phyloP scores from a whole-genome alignment of 1,140 invertebrate genomes.

The Dreissena rostriformis region DNA sequence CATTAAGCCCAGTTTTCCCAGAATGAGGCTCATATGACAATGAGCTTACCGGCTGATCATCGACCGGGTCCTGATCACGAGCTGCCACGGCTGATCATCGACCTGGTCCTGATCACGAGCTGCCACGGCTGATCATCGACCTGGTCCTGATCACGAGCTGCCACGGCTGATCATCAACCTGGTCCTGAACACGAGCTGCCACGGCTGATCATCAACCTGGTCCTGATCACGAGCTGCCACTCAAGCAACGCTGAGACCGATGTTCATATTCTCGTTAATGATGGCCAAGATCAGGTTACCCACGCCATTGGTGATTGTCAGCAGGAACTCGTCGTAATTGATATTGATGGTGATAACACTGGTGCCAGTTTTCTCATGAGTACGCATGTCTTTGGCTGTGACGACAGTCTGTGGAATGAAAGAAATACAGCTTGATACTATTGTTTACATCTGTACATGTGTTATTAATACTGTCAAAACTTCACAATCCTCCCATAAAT shows the following conservation, averaged over 20 bases:
- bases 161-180: too few relatives aligned
- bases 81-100: too few relatives aligned
- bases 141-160: too few relatives aligned
- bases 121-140: too few relatives aligned
- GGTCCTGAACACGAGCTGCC: too few relatives aligned
- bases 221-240: constrained; percentile 35
- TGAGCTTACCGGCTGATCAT: constrained; percentile 11
- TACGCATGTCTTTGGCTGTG: constrained; percentile 62
- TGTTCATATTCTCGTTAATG: constrained; percentile 35
- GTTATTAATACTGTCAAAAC: neutral
- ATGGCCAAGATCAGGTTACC: constrained; percentile 5
- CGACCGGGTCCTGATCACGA: too few relatives aligned
- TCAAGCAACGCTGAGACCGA: constrained; percentile 19
- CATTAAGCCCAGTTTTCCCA: too few relatives aligned
- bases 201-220: constrained; percentile 29
- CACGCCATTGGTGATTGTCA: neutral
- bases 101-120: too few relatives aligned
- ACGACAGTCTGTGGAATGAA: constrained; percentile 62
- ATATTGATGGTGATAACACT: constrained; percentile 62
- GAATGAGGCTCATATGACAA: too few relatives aligned
- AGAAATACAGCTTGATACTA: neutral
- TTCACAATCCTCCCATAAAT: too few relatives aligned
- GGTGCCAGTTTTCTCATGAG: constrained; percentile 59
- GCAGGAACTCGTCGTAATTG: constrained; percentile 27
- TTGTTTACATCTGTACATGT: neutral